Evolutionary conservation across 2,113 vertebrate genomes (phyloP).

Genomic region (Vidua chalybeata): DNA sequence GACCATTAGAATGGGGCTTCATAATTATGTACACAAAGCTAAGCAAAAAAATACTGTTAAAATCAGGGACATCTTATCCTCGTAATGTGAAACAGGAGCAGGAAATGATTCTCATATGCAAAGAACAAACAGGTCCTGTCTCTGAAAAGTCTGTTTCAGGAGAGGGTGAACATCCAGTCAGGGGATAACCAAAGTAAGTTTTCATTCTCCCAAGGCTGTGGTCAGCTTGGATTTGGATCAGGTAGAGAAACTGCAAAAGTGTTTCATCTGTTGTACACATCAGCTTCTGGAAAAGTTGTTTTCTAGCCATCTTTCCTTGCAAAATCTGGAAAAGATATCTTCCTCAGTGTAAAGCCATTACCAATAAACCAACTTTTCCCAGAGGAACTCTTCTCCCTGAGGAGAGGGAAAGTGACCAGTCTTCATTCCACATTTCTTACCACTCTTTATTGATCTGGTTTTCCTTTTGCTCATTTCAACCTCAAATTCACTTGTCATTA

Average conservation of each 20-base stretch:
- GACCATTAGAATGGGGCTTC: not conserved
- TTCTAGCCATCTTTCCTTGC: not conserved
- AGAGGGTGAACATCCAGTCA: not conserved
- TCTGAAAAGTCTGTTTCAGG: not conserved
- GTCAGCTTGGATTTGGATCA: not conserved
- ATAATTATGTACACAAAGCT: not conserved
- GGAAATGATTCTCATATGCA: fast-evolving
- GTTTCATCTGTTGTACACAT: not conserved
- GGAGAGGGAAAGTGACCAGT: not conserved
- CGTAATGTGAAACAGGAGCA: not conserved
- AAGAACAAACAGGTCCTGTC: not conserved
- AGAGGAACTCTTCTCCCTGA: not conserved
- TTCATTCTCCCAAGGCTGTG: not conserved
- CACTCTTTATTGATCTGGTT: not conserved
- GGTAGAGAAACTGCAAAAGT: not conserved
- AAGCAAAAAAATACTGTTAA: not conserved
- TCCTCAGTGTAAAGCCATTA: not conserved
- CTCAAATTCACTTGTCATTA: not conserved
- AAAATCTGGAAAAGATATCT: not conserved
- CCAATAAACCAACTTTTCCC: not conserved
- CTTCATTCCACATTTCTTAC: not conserved
- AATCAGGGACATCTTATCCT: not conserved
- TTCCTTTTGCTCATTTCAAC: not conserved
- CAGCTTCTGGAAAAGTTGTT: not conserved
- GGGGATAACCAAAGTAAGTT: not conserved